Percentiles rank a stretch among this genome's conserved stretches.
phyloP scores from a whole-genome alignment of 2,113 vertebrate species.

The Puffinus mauretanicus region DNA sequence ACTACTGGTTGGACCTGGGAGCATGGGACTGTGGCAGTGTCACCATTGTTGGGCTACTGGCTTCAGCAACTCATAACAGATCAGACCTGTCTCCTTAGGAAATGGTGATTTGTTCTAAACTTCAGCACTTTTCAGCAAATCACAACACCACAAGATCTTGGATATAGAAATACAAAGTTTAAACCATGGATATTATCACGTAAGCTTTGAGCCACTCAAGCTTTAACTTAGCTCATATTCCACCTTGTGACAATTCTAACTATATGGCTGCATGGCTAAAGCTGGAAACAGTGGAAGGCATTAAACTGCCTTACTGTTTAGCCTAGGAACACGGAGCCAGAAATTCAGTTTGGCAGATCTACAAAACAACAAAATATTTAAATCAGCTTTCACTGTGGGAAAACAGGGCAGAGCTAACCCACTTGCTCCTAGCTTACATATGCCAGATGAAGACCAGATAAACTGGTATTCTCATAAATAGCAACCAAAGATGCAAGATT shows the following conservation, averaged over 20 bases:
- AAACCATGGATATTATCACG: background rate
- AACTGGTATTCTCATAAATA: background rate
- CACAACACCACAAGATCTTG: background rate
- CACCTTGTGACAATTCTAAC: background rate
- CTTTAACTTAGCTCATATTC: background rate
- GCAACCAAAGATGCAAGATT: background rate
- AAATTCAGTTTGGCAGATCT: background rate
- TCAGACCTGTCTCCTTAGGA: background rate
- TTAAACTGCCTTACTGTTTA: background rate
- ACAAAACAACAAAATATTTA: background rate
- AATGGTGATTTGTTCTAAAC: background rate
- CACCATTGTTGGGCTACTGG: background rate
- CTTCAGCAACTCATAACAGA: background rate
- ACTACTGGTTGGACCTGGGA: background rate
- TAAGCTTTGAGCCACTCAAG: constrained; percentile 5
- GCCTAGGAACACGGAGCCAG: background rate
- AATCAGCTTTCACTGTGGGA: background rate
- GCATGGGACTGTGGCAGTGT: background rate
- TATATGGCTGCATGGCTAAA: background rate
- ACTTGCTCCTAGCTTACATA: background rate
- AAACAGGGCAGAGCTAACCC: background rate
- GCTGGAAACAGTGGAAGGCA: background rate
- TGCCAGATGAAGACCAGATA: background rate
- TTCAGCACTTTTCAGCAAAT: background rate
- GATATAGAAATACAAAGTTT: background rate